Evolutionary conservation across 2,888 invertebrate genomes (phyloP).

Genomic region (Elmis aenea): DNA sequence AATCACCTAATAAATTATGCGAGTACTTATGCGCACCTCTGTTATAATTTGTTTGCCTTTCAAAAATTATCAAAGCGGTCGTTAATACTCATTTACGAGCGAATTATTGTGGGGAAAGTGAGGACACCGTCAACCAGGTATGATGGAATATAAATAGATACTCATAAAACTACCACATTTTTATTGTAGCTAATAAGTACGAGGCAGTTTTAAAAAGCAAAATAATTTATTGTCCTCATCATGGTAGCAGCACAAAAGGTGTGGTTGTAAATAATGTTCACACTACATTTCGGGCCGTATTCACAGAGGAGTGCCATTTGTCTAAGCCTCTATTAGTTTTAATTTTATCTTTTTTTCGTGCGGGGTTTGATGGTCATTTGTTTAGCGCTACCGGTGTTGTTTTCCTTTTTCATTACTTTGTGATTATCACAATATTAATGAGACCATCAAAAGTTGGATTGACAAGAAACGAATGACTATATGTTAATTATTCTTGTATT

Average conservation of each 20-base stretch:
- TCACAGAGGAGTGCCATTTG: slow-evolving; percentile 43
- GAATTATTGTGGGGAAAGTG: background rate
- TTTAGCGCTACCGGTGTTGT: slow-evolving; percentile 31
- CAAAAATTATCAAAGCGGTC: too few species aligned
- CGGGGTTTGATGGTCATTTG: slow-evolving; percentile 37
- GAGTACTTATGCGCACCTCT: too few species aligned
- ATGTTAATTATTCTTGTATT: slow-evolving; percentile 30
- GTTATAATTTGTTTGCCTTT: too few species aligned
- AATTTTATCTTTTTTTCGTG: slow-evolving; percentile 41
- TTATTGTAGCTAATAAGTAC: slow-evolving; percentile 33
- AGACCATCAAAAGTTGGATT: slow-evolving; percentile 34
- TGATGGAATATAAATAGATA: slow-evolving; percentile 13
- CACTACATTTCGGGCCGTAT: slow-evolving; percentile 43
- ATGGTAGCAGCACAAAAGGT: slow-evolving; percentile 45
- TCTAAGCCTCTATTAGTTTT: slow-evolving; percentile 44
- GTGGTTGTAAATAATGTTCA: slow-evolving; percentile 45
- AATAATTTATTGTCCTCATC: slow-evolving; percentile 43
- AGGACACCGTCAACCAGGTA: slow-evolving; percentile 5
- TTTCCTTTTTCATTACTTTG: slow-evolving; percentile 36
- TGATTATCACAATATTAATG: slow-evolving; percentile 40
- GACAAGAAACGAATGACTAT: slow-evolving; percentile 36
- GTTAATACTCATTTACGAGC: too few species aligned
- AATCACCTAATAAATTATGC: too few species aligned
- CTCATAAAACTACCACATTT: slow-evolving; percentile 21
- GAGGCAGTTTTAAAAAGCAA: slow-evolving; percentile 33